Conservation (phyloP, 2,797 vertebrate species). For the Macrochelys suwanniensis region DNA sequence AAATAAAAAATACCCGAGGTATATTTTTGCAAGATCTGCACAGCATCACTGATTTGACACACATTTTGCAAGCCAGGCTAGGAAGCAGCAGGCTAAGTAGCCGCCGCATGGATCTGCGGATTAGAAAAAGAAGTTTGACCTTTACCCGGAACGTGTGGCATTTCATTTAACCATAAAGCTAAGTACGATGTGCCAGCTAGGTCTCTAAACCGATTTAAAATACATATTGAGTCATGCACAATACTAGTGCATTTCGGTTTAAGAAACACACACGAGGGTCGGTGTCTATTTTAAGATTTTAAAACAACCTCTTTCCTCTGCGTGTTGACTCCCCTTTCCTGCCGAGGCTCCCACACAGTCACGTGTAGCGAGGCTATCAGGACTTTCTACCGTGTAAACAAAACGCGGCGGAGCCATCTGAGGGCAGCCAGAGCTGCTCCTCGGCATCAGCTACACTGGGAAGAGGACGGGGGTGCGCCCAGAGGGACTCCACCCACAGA, state of each 20-base stretch:
- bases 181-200: constrained; percentile 66
- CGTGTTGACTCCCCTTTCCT: background rate
- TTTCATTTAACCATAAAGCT: constrained; percentile 76
- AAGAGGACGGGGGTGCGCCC: background rate
- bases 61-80: constrained; percentile 50
- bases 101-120: constrained; percentile 55
- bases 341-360: constrained; percentile 38
- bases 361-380: constrained; percentile 46
- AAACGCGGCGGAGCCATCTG: background rate
- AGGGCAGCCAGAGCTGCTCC: background rate
- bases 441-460: background rate
- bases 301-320: constrained; percentile 18
- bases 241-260: constrained; percentile 50
- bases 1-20: background rate
- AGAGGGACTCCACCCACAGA: background rate
- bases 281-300: constrained; percentile 69
- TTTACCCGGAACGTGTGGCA: constrained; percentile 76
- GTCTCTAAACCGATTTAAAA: constrained; percentile 73
- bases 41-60: constrained; percentile 34
- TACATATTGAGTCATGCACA: constrained; percentile 73
- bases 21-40: constrained; percentile 34
- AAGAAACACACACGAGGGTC: constrained; percentile 47
- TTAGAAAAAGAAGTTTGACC: constrained; percentile 72
- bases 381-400: constrained; percentile 63
- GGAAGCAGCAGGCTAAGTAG: constrained; percentile 67